These are phyloP conservation scores for Scomber colias DNA, from an alignment of 2,113 vertebrate genomes.

Conservation along the genomic window DNA sequence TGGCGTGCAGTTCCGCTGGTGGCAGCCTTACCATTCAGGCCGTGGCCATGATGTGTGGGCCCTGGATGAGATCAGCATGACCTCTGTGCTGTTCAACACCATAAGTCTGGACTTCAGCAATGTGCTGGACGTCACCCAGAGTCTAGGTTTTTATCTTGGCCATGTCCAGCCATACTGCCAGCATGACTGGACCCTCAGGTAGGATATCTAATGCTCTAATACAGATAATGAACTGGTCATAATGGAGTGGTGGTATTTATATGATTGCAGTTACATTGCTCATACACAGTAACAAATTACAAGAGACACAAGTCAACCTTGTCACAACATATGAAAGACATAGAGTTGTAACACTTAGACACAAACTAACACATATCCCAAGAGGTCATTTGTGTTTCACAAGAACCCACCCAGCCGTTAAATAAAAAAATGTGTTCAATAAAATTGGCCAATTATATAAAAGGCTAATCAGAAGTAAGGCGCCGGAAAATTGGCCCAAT, in stretches of 20 bases:
- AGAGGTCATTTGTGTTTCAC: no score
- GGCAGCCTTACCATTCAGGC: constrained; percentile 97
- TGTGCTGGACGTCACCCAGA: constrained; percentile 96
- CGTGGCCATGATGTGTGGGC: constrained; percentile 97
- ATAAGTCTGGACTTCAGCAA: constrained; percentile 98
- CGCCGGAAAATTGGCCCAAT: no score
- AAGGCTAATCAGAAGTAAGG: no score
- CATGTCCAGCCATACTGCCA: constrained; percentile 97
- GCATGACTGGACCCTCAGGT: constrained; percentile 99
- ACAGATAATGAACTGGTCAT: not conserved
- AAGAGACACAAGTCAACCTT: no score
- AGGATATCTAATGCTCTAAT: constrained; percentile 1
- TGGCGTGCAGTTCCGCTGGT: constrained; percentile 98
- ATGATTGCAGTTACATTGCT: no score
- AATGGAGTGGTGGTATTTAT: not conserved
- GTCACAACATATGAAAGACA: no score
- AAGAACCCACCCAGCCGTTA: no score
- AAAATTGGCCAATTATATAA: no score
- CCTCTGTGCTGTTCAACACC: constrained; percentile 96
- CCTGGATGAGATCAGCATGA: constrained; percentile 98
- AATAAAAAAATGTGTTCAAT: no score
- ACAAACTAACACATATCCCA: no score
- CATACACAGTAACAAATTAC: no score
- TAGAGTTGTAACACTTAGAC: no score
- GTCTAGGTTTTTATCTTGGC: constrained; percentile 96